phyloP scores from a whole-genome alignment of 2,888 invertebrate species.

The Nesidiocoris tenuis region DNA sequence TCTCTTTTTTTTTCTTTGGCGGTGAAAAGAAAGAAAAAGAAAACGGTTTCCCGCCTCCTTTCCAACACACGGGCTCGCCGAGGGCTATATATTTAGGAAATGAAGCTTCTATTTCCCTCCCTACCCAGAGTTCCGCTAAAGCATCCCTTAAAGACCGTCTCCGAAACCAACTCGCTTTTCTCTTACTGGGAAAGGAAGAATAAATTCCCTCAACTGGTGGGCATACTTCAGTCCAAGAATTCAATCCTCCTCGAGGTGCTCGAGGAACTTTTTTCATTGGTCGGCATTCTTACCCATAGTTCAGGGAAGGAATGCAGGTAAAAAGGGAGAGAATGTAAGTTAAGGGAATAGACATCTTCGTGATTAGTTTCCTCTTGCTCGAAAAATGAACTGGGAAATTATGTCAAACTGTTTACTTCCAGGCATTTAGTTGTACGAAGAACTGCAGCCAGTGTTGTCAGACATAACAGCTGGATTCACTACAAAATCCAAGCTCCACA shows the following conservation, averaged over 20 bases:
- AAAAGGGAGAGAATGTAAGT: constrained; percentile 15
- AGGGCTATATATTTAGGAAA: constrained; percentile 43
- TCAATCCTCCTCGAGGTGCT: constrained; percentile 35
- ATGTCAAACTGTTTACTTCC: no score
- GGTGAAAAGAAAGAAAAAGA: no score
- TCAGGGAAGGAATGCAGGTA: not conserved
- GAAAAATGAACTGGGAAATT: no score
- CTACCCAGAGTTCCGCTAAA: not conserved
- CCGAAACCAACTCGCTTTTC: constrained; percentile 10
- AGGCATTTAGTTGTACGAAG: no score
- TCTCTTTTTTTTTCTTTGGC: no score
- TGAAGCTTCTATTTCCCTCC: constrained; percentile 27
- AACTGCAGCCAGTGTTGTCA: no score
- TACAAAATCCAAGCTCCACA: no score
- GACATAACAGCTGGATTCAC: no score
- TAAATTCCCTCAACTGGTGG: constrained; percentile 32
- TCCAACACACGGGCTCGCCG: constrained; percentile 4
- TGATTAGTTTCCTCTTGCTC: no score
- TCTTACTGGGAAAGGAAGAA: constrained; percentile 24
- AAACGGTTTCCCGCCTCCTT: constrained; percentile 23
- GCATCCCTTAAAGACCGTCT: constrained; percentile 10
- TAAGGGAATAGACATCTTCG: no score
- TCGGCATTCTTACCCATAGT: not conserved
- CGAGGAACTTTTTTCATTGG: constrained; percentile 24
- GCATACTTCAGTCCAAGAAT: constrained; percentile 38